Evolutionary conservation across 2,797 vertebrate species (phyloP).

Genomic region (Leucoraja ocellata): DNA sequence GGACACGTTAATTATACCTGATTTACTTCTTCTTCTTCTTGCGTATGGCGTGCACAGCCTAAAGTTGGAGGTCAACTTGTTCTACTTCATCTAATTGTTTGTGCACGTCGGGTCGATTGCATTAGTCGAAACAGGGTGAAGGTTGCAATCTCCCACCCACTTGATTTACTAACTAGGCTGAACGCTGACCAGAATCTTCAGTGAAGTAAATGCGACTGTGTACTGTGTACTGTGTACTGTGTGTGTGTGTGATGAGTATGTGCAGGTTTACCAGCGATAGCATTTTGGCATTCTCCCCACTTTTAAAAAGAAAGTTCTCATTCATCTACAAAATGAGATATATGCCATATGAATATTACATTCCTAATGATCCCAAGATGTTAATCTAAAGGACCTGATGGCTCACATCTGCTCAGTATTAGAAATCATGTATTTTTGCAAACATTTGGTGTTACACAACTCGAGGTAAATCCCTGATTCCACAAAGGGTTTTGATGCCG

Average conservation of each 20-base stretch:
- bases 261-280: not conserved
- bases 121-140: no score
- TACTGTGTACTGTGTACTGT: no score
- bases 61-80: no score
- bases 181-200: not conserved
- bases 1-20: not conserved
- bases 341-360: conserved; percentile 9
- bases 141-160: no score
- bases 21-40: not conserved
- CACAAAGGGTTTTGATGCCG: not conserved
- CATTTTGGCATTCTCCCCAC: not conserved
- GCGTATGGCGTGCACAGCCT: no score
- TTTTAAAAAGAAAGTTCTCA: not conserved
- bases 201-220: not conserved
- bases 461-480: not conserved
- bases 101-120: no score
- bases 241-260: not conserved
- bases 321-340: not conserved
- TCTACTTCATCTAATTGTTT: no score
- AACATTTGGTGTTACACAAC: not conserved
- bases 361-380: conserved; percentile 1
- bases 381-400: not conserved
- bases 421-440: not conserved
- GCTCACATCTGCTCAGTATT: not conserved
- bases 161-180: not conserved